A percentile compares a stretch with the other conserved stretches of the same genome.
These are phyloP conservation scores for Saccostrea cuccullata DNA, from an alignment of 1,140 invertebrate genomes.

Conservation along the genomic window DNA sequence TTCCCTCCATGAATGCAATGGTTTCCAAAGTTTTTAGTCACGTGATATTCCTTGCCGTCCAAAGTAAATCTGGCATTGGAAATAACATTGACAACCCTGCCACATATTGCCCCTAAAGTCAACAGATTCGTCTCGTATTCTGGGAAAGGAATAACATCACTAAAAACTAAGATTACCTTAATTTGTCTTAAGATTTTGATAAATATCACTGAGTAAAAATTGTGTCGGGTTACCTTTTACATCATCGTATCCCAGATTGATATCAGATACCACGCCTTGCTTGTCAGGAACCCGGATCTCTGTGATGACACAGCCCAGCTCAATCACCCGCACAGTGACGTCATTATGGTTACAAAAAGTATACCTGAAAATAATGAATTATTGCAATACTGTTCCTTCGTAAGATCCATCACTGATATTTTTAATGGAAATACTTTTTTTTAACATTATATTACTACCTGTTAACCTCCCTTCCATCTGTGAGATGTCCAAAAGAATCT, in stretches of 20 bases:
- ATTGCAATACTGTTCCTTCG: background rate
- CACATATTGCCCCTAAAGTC: constrained; percentile 30
- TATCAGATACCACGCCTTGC: constrained; percentile 83
- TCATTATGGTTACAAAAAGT: constrained; percentile 67
- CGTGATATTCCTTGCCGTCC: constrained; percentile 16
- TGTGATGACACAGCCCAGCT: constrained; percentile 87
- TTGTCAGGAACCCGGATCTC: constrained; percentile 86
- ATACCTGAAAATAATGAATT: constrained; percentile 63
- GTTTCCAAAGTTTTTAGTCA: constrained; percentile 17
- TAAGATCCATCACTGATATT: background rate
- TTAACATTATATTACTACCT: background rate
- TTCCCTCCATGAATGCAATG: background rate
- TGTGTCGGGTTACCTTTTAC: constrained; percentile 80
- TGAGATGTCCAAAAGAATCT: background rate
- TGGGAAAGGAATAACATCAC: background rate
- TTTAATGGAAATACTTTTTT: background rate
- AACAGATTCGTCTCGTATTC: background rate
- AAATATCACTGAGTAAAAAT: background rate
- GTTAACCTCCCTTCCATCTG: background rate
- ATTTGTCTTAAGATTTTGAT: background rate
- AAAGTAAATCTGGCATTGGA: constrained; percentile 10
- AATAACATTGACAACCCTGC: constrained; percentile 37
- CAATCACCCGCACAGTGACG: constrained; percentile 65
- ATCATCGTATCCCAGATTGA: constrained; percentile 89
- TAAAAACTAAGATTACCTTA: background rate